Evolutionary conservation across 30 jellyfish, hydroid and myxozoan species (phyloP), one percentile per base, ranked within the genome.

Genomic region (Thelohanellus kitauei): DNA sequence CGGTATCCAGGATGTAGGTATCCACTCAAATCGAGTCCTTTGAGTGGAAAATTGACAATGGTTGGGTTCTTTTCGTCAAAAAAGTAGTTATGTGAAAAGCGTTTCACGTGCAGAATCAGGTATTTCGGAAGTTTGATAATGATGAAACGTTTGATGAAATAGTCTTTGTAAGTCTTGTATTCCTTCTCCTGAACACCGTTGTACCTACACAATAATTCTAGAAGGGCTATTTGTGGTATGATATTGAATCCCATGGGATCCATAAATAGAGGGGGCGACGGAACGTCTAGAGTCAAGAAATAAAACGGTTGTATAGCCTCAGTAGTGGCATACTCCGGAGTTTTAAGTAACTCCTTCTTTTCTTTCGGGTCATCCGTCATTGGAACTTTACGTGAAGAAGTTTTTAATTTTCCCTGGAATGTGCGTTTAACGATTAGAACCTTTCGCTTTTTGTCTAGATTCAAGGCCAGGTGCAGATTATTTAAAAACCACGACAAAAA

Each of bases 211-310:
- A 75, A 56, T 20, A 75, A 39, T 33, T 42, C 65, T 1, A 55
- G 14, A 33, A 75, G 51, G 4, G 95, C 85, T 15, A 75, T 80
- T 56, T 54, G 83, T 8, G 95, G 88, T 29, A 75, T 75, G 32
- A 83, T 66, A 47, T 75, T 75, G 14, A 57, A 40, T 40, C 64
- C 95, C 45, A 75, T 41, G 38, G 62, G 85, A 51, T 57, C 95
- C 87, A 57, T 58, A 45, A 71, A 75, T 1, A 75, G 52, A 13
- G 95, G 95, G n/a, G 95, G 63, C 14, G 88, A 83, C n/a, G 95
- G 95, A 11, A 75, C 58, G 39, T 75, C 95, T 21, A 75, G 61
- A 2, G 95, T 60, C 4, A 75, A 52, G 23, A 60, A 75, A 22
- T 61, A 55, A 39, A 62, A 75, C 11, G 95, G 95, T 10, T 64